Evolutionary conservation across 2,888 invertebrate genomes (phyloP), one percentile per base, ranked within the genome.

Genomic region (Hoplodrina ambigua): DNA sequence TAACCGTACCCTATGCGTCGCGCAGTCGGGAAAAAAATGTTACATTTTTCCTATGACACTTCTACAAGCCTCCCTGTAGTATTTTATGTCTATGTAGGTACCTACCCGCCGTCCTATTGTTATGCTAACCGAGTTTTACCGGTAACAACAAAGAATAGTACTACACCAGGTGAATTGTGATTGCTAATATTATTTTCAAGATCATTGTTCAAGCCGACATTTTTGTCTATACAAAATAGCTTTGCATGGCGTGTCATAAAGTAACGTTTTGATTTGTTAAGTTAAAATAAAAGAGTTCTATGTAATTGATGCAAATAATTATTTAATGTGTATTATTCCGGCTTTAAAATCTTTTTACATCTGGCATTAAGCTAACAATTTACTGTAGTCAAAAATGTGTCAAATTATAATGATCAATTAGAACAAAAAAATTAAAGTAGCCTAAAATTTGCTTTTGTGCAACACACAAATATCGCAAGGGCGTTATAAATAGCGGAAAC

Each of bases 141-240:
- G 72, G 70, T 53, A 60, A 75, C 72, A 65, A 72, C 79, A 83
- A 79, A 81, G 64, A 50, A 69, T 41, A 60, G 20, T 52, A 55
- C 54, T 70, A 74, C 74, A 71, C 69, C 62, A 30, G 11, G 44
- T 30, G 75, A 72, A 80, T 83, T 69, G 44, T 75, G 78, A 80
- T 79, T 54, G 63, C 65, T 69, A 49, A 56, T 66, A 59, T 56
- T 52, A 56, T 69, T 66, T 61, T 76, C 60, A 57, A 64, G 49
- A 56, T 63, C 56, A 73, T 76, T 69, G 66, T 44, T 20, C 25
- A 10, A 11, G 41, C 37, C 54, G 56, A 66, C 61, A 58, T 30
- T 56, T 70, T 66, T 33, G 2, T 69, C 20, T 44, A 46, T 11
- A 65, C 74, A 71, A 67, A 62, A 57, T 25, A 46, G 10, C 64